Base-by-base conservation (phyloP, 2,113 vertebrate species). In the Apodemus speciosus region DNA sequence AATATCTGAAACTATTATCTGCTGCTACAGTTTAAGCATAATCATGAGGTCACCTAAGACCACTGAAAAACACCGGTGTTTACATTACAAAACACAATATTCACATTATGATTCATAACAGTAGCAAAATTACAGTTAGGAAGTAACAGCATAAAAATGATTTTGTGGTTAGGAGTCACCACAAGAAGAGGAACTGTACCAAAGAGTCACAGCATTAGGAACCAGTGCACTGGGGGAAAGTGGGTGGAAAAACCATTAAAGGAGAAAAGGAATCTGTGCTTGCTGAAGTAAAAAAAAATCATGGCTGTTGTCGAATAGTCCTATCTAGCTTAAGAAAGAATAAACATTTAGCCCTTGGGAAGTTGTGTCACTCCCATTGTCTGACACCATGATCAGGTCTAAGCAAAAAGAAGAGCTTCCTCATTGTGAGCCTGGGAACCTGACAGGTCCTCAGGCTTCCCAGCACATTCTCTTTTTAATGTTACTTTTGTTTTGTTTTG, bases 1-100 rank as follows among this genome's bases (percentile, higher is more conserved):
- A 90, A 69, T 68, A 77, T n/a, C 43, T 90, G 76, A 10, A 51
- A n/a, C 30, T 77, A 20, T 38, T 89, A 83, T 87, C 79, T 96
- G 35, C 23, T 56, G 7, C 16, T 60, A 23, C 62, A 64, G 13
- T 64, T 3, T 38, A 49, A 35, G 32, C 58, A 21, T 53, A 32
- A 30, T 4, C 35, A 20, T 3, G 1, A 71, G 7, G 16, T 71
- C 68, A 71, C 69, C n/a, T 9, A 38, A 21, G n/a, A 38, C 32
- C 69, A 21, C 21, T 21, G n/a, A 8, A 71, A 71, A 71, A 21
- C 69, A 9, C 18, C 9, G 8, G 18, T 71, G 18, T 71, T 38
- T 20, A 35, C 2, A 20, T 38, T 21, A 38, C 27, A 32, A 32
- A 14, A 66, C 64, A 66, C 9, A 27, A 27, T 27, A 64, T 27